Percentiles rank a stretch among this genome's conserved stretches.
phyloP scores from a whole-genome alignment of 2,797 vertebrate genomes.

The Ctenopoma kingsleyae region DNA sequence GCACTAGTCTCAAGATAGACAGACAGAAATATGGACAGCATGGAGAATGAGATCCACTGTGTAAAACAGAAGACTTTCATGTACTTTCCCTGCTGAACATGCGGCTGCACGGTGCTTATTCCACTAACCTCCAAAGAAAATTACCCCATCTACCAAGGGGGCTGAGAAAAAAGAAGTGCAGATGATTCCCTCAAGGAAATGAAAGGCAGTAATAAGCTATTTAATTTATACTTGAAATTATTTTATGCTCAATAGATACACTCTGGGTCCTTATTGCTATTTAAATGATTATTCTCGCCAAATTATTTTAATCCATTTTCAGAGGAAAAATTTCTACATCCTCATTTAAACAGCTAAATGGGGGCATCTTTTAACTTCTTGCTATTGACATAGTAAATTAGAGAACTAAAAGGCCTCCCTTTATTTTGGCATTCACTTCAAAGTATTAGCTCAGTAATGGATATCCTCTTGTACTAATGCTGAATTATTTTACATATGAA shows the following conservation, averaged over 20 bases:
- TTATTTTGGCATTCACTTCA: conserved; percentile 83
- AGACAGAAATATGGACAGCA: conserved; percentile 83
- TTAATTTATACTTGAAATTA: conserved; percentile 89
- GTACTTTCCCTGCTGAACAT: conserved; percentile 84
- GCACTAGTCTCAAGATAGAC: conserved; percentile 77
- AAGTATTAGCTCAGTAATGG: conserved; percentile 79
- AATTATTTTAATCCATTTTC: conserved; percentile 91
- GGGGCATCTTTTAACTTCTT: conserved; percentile 86
- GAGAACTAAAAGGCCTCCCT: conserved; percentile 77
- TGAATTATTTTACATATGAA: conserved; percentile 81
- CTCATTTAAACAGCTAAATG: conserved; percentile 88
- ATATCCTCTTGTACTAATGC: conserved; percentile 77
- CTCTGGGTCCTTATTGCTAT: conserved; percentile 86
- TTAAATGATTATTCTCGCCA: conserved; percentile 87
- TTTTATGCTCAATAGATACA: conserved; percentile 88
- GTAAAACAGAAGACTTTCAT: conserved; percentile 86
- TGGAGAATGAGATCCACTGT: conserved; percentile 84
- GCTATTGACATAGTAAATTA: conserved; percentile 83
- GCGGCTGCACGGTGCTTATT: conserved; percentile 76
- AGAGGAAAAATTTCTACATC: conserved; percentile 84
- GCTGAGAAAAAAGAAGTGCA: conserved; percentile 73
- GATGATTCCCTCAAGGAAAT: conserved; percentile 81
- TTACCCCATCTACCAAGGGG: conserved; percentile 77
- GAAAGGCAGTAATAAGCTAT: conserved; percentile 88
- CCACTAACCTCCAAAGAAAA: conserved; percentile 84